These are phyloP conservation scores for Crossaster papposus DNA, from an alignment of 53 echinoderm and acorn worm species.

Conservation along the genomic window DNA sequence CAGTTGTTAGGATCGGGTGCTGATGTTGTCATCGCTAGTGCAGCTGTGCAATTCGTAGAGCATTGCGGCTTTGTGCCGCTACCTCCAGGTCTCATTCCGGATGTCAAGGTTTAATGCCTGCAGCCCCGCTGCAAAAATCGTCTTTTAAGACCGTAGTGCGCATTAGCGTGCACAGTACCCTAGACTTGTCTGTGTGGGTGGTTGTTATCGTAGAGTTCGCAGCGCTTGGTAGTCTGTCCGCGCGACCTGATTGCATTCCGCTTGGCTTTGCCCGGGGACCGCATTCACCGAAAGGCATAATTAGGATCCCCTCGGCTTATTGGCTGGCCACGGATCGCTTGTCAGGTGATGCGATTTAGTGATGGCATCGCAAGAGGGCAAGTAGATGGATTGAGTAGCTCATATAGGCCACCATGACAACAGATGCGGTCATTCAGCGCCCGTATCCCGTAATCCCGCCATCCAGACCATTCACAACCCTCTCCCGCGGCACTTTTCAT, in stretches of 20 bases:
- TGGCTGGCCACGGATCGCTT: conserved; percentile 57
- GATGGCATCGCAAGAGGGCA: conserved; percentile 54
- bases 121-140: conserved; percentile 52
- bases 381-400: conserved; percentile 50
- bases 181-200: conserved; percentile 49
- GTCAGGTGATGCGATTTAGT: conserved; percentile 64
- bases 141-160: conserved; percentile 48
- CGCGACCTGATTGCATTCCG: conserved; percentile 62
- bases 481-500: conserved; percentile 50
- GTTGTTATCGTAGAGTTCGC: conserved; percentile 49
- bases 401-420: conserved; percentile 55
- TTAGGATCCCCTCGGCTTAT: conserved; percentile 57
- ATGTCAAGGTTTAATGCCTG: conserved; percentile 62
- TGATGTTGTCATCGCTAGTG: conserved; percentile 43
- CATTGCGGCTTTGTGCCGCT: conserved; percentile 57
- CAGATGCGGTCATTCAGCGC: conserved; percentile 45
- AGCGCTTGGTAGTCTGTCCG: conserved; percentile 57
- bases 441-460: conserved; percentile 44
- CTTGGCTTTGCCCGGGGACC: conserved; percentile 14
- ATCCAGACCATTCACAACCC: conserved; percentile 54
- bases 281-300: conserved; percentile 49
- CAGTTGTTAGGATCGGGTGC: conserved; percentile 35
- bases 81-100: conserved; percentile 60
- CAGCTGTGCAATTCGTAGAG: conserved; percentile 54
- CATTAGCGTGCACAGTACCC: conserved; percentile 35